These are phyloP conservation scores for Drosophila pallidifrons DNA, from an alignment of 1,140 invertebrate species.

Conservation along the genomic window DNA sequence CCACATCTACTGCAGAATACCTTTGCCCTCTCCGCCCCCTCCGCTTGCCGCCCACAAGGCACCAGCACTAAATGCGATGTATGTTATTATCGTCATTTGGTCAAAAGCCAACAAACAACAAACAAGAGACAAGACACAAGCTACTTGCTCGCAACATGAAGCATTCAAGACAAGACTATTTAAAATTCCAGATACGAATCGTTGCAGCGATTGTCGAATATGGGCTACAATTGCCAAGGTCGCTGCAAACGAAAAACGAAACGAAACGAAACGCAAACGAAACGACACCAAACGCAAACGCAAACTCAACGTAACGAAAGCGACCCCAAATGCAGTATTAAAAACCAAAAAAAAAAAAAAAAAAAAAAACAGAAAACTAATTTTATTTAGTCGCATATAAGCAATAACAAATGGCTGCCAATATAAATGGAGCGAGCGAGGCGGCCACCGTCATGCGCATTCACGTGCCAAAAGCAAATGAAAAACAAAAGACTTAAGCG, in stretches of 20 bases:
- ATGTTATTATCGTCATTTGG: slow-evolving; percentile 34
- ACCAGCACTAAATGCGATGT: not conserved
- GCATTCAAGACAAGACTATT: slow-evolving; percentile 45
- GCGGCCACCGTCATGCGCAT: slow-evolving; percentile 24
- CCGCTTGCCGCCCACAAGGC: not conserved
- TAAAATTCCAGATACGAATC: slow-evolving; percentile 78
- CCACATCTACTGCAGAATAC: no score
- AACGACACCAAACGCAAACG: slow-evolving; percentile 2
- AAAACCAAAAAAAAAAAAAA: slow-evolving; percentile 12
- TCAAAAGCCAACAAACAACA: not conserved
- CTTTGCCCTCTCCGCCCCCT: no score
- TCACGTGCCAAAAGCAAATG: slow-evolving; percentile 12
- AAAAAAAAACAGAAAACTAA: not conserved
- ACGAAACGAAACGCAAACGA: slow-evolving; percentile 20
- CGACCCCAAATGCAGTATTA: slow-evolving; percentile 42
- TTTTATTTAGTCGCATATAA: slow-evolving; percentile 1
- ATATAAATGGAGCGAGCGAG: slow-evolving; percentile 4
- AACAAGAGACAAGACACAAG: slow-evolving; percentile 1
- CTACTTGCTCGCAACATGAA: slow-evolving; percentile 7
- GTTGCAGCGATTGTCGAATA: slow-evolving; percentile 63
- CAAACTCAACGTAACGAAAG: slow-evolving; percentile 22
- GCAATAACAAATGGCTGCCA: slow-evolving; percentile 16
- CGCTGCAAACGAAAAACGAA: slow-evolving; percentile 50
- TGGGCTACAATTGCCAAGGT: slow-evolving; percentile 73
- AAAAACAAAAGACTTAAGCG: slow-evolving; percentile 67